Evolutionary conservation across 2,797 vertebrate genomes (phyloP).

Genomic region (Carcharodon carcharias): DNA sequence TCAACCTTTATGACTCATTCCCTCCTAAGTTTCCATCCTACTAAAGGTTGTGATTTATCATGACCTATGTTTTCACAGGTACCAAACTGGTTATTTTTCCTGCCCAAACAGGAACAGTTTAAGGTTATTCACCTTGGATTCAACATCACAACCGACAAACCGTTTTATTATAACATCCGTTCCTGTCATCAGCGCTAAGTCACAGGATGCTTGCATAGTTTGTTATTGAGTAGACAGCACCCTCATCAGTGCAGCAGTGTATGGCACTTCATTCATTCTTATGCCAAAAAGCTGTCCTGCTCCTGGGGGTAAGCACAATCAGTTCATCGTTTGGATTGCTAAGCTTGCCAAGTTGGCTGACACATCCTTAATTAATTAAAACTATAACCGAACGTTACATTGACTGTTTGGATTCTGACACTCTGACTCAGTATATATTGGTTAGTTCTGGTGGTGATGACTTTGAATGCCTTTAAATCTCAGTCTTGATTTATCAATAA

Average conservation of each 20-base stretch:
- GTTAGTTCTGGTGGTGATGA: not conserved
- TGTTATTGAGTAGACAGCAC: not conserved
- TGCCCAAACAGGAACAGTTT: not conserved
- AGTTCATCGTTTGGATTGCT: not conserved
- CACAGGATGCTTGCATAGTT: not conserved
- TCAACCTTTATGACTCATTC: not conserved
- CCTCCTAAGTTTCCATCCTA: no score
- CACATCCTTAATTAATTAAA: not conserved
- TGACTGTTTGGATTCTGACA: not conserved
- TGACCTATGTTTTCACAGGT: not conserved
- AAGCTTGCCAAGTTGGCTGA: no score
- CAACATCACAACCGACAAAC: not conserved
- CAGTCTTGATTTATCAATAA: not conserved
- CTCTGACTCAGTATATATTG: not conserved
- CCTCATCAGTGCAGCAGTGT: not conserved
- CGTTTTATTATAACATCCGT: not conserved
- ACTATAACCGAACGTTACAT: not conserved
- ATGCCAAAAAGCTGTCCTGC: not conserved
- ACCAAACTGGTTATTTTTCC: not conserved
- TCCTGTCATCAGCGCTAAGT: not conserved
- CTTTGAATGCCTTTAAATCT: not conserved
- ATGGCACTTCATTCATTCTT: not conserved
- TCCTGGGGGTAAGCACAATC: not conserved
- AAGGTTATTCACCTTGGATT: not conserved
- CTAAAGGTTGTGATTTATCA: not conserved